phyloP scores from a whole-genome alignment of 92 coral and sea anemone species.

The Actinostola sp. region DNA sequence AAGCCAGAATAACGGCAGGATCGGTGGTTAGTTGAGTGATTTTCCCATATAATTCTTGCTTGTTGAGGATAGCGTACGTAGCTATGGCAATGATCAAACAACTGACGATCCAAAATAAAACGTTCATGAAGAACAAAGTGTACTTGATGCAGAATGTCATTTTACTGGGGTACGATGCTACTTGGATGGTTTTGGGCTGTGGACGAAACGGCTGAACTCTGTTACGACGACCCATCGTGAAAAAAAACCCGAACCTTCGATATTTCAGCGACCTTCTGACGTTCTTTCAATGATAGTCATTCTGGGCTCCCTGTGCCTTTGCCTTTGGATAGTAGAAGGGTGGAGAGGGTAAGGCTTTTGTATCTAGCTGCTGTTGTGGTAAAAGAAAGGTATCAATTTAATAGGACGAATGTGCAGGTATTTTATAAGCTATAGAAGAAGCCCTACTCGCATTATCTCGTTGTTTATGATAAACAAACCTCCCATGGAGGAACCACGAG shows the following conservation, averaged over 20 bases:
- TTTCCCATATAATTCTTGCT: conserved; percentile 83
- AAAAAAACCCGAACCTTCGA: neutral
- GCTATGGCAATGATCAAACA: conserved; percentile 83
- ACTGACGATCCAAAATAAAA: conserved; percentile 80
- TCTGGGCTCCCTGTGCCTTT: too few relatives aligned
- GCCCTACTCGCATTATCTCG: too few relatives aligned
- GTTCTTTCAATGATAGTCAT: too few relatives aligned
- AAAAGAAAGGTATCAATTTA: too few relatives aligned
- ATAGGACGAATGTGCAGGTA: too few relatives aligned
- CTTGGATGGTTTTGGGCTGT: neutral
- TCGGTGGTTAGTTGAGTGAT: conserved; percentile 82
- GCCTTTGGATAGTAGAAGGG: too few relatives aligned
- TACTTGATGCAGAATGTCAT: conserved; percentile 81
- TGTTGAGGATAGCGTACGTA: conserved; percentile 77
- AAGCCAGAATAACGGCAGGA: conserved; percentile 84
- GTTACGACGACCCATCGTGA: conserved; percentile 47
- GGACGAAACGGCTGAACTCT: conserved; percentile 60
- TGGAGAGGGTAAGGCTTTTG: too few relatives aligned
- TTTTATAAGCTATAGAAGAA: too few relatives aligned
- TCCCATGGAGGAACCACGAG: too few relatives aligned
- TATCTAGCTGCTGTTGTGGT: too few relatives aligned
- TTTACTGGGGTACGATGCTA: conserved; percentile 72
- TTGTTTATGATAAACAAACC: too few relatives aligned
- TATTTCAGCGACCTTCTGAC: neutral
- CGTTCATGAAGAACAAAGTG: conserved; percentile 88